phyloP scores from a whole-genome alignment of 2,888 invertebrate species.

The Corbicula japonica region DNA sequence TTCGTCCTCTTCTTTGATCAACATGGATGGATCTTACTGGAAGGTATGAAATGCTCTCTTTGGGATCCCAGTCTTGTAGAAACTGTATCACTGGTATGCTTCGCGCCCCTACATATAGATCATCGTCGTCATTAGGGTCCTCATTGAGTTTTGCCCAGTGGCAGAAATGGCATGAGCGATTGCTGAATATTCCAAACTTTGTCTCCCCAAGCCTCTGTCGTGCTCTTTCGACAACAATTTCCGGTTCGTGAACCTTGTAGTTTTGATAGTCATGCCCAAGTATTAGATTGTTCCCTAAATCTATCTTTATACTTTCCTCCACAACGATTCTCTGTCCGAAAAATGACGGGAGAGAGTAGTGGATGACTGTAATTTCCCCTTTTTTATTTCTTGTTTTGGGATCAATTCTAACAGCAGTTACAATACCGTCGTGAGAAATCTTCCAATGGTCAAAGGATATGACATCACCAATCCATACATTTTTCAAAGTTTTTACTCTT shows the following conservation, averaged over 20 bases:
- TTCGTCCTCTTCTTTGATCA: constrained; percentile 24
- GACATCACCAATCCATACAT: constrained; percentile 37
- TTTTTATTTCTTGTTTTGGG: constrained; percentile 5
- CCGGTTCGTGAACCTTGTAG: constrained; percentile 33
- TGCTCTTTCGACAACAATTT: constrained; percentile 39
- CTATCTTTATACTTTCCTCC: constrained; percentile 28
- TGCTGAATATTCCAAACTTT: constrained; percentile 38
- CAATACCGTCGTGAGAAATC: constrained; percentile 30
- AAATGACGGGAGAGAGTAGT: constrained; percentile 38
- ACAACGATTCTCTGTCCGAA: constrained; percentile 29
- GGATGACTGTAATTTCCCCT: constrained; percentile 27
- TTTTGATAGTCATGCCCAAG: constrained; percentile 23
- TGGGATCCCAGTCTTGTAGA: background rate
- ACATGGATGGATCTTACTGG: constrained; percentile 12
- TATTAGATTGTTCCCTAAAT: constrained; percentile 23
- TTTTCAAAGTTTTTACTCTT: constrained; percentile 10
- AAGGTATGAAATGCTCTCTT: constrained; percentile 14
- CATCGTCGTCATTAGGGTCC: background rate
- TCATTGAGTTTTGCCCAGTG: constrained; percentile 54
- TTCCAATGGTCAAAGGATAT: constrained; percentile 31
- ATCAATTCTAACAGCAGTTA: constrained; percentile 16
- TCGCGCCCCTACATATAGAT: background rate
- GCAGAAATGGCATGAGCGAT: constrained; percentile 50
- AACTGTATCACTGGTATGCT: background rate
- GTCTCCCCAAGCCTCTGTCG: constrained; percentile 43